Evolutionary conservation across 2,797 vertebrate genomes (phyloP).

Genomic region (Myotis daubentonii): DNA sequence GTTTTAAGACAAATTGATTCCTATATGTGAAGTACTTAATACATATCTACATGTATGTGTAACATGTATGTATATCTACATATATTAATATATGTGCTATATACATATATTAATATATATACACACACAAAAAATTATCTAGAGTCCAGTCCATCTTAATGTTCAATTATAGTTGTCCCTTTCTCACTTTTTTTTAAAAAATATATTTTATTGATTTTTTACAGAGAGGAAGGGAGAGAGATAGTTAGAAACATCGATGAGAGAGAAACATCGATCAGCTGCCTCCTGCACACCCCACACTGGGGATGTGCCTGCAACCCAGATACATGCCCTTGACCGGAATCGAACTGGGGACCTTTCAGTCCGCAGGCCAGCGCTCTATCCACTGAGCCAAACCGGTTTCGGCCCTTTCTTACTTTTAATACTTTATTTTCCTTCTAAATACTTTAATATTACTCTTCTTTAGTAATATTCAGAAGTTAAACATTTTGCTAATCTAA

Average conservation of each 20-base stretch:
- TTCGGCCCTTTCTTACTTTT: slow-evolving; percentile 25
- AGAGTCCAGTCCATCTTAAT: not conserved
- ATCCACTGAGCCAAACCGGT: too few species aligned
- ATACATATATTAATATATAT: not conserved
- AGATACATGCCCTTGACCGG: too few species aligned
- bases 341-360: too few species aligned
- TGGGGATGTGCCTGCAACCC: too few species aligned
- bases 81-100: not conserved
- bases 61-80: not conserved
- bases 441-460: not conserved
- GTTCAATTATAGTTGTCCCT: not conserved
- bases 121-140: not conserved
- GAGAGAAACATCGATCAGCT: too few species aligned
- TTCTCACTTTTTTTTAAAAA: slow-evolving; percentile 44
- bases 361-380: too few species aligned
- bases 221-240: too few species aligned
- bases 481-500: slow-evolving; percentile 40
- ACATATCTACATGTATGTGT: not conserved
- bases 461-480: slow-evolving; percentile 23
- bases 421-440: slow-evolving; percentile 15
- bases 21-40: not conserved
- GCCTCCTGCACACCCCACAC: too few species aligned
- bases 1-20: not conserved
- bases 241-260: too few species aligned
- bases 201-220: too few species aligned